These are phyloP conservation scores for Andrena hattorfiana DNA, from an alignment of 2,888 invertebrate species.

Conservation along the genomic window DNA sequence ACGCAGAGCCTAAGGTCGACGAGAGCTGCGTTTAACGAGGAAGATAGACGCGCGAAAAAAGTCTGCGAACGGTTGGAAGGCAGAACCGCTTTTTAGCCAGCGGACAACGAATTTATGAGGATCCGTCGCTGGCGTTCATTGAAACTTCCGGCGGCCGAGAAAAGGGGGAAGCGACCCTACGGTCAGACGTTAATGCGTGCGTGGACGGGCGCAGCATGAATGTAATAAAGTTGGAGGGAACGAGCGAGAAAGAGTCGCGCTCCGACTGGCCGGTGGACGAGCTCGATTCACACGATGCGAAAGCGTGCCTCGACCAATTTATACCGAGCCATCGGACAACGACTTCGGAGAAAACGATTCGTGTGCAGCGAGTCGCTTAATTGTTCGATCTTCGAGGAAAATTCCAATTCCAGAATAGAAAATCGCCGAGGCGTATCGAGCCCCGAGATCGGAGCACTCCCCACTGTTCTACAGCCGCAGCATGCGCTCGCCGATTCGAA, in stretches of 20 bases:
- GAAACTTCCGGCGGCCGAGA: slow-evolving; percentile 79
- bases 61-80: slow-evolving; percentile 28
- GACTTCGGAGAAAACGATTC: not conserved
- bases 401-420: not conserved
- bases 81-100: slow-evolving; percentile 71
- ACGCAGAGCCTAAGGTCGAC: not conserved
- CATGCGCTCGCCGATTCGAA: too few relatives aligned
- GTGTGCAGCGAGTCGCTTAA: slow-evolving; percentile 3
- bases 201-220: slow-evolving; percentile 42
- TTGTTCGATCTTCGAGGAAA: not conserved
- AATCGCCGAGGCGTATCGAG: not conserved
- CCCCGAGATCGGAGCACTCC: too few relatives aligned
- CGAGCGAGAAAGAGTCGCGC: slow-evolving; percentile 48
- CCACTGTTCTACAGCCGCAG: too few relatives aligned
- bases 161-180: slow-evolving; percentile 69
- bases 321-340: slow-evolving; percentile 8
- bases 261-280: slow-evolving; percentile 16
- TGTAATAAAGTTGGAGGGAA: slow-evolving; percentile 58
- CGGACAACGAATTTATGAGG: slow-evolving; percentile 77
- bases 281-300: slow-evolving; percentile 38
- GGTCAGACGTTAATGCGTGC: slow-evolving; percentile 40
- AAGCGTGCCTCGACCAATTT: slow-evolving; percentile 28
- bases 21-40: not conserved
- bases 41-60: slow-evolving; percentile 39
- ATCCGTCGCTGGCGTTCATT: slow-evolving; percentile 79